Percentiles rank a stretch among this genome's conserved stretches.
Conservation (phyloP, 2,888 invertebrate species). For the Latheticus oryzae region DNA sequence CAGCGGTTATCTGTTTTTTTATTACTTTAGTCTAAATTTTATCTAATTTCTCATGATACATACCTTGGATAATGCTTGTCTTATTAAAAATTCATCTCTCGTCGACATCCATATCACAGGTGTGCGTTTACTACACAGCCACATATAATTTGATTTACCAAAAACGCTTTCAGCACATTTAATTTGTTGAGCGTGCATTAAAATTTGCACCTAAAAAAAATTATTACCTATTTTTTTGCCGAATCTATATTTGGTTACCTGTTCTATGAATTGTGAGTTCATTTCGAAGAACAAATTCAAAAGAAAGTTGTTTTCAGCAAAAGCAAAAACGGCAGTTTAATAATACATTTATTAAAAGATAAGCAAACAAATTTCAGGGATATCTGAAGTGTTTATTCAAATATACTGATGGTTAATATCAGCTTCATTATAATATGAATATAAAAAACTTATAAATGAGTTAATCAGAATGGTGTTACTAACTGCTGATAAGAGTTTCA, state of each 20-base stretch:
- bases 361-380: constrained; percentile 35
- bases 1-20: constrained; percentile 52
- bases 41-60: constrained; percentile 12
- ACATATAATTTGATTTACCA: constrained; percentile 56
- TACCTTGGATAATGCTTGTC: constrained; percentile 56
- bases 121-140: constrained; percentile 56
- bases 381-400: constrained; percentile 29
- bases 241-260: too few species aligned
- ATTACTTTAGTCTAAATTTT: background rate
- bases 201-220: constrained; percentile 55
- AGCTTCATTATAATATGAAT: constrained; percentile 34
- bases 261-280: constrained; percentile 50
- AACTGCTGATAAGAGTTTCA: too few species aligned
- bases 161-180: constrained; percentile 51
- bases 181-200: constrained; percentile 59
- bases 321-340: constrained; percentile 5
- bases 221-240: too few species aligned
- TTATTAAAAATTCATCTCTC: constrained; percentile 57
- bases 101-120: constrained; percentile 54
- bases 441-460: background rate
- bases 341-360: constrained; percentile 41
- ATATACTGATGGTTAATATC: constrained; percentile 31
- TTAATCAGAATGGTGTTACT: too few species aligned
- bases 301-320: constrained; percentile 20
- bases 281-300: constrained; percentile 35